phyloP scores from a whole-genome alignment of 92 coral and sea anemone genomes.

The Porites cylindrica region DNA sequence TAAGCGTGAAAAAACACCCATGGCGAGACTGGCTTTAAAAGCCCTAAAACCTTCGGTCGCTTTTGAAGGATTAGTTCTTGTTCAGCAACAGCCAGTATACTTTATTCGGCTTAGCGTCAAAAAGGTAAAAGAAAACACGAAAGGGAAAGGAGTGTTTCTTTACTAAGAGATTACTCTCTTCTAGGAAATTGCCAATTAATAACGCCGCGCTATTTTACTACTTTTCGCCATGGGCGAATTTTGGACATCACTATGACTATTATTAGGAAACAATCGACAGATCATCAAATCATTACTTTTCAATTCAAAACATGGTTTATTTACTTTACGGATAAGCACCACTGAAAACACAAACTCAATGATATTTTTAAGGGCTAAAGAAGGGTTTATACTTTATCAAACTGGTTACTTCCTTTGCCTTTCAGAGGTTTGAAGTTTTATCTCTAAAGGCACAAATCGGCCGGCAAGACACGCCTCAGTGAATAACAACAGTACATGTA shows the following conservation, averaged over 20 bases:
- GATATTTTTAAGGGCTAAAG: too few species aligned
- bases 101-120: background rate
- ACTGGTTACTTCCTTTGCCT: background rate
- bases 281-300: background rate
- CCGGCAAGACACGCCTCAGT: conserved; percentile 1
- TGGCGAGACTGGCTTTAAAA: background rate
- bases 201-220: background rate
- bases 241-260: background rate
- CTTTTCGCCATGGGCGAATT: conserved; percentile 3
- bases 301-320: background rate
- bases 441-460: background rate
- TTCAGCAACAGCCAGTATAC: background rate
- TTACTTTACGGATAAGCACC: background rate
- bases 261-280: background rate
- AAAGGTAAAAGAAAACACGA: background rate
- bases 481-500: background rate
- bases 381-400: background rate
- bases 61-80: conserved; percentile 30
- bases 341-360: background rate
- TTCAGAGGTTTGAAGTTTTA: background rate
- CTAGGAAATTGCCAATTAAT: background rate
- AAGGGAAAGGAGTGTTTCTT: background rate
- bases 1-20: background rate
- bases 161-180: background rate
- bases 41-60: conserved; percentile 2